Evolutionary conservation across 2,797 vertebrate species (phyloP).

Genomic region (Rhinatrema bivittatum): DNA sequence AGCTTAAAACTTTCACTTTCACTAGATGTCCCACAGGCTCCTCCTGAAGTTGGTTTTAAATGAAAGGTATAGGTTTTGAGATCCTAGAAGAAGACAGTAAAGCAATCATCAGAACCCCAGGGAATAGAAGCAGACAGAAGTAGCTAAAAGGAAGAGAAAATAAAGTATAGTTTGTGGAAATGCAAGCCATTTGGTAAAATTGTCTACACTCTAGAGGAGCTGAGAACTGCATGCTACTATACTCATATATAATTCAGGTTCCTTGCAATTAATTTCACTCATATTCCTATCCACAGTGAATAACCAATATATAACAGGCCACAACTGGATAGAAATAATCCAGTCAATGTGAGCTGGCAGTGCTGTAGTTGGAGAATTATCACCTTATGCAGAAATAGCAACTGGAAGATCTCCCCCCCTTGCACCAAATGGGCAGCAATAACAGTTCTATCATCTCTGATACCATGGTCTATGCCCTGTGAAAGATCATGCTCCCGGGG

Average conservation of each 20-base stretch:
- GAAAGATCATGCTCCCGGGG: no score
- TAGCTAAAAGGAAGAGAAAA: conserved; percentile 30
- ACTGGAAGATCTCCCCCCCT: no score
- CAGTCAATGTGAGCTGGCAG: no score
- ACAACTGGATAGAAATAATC: conserved; percentile 7
- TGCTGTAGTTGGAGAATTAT: no score
- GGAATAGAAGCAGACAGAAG: conserved; percentile 41
- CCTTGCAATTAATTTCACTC: conserved; percentile 12
- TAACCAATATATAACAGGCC: conserved; percentile 8
- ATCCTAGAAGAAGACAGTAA: conserved; percentile 42
- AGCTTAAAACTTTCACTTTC: conserved; percentile 24
- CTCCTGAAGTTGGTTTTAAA: conserved; percentile 28
- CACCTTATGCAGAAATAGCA: no score
- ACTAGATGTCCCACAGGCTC: conserved; percentile 22
- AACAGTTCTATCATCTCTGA: no score
- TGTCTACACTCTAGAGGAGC: no score
- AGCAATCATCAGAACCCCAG: conserved; percentile 26
- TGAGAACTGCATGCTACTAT: conserved; percentile 4
- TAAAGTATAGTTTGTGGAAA: conserved; percentile 25
- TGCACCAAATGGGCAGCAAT: no score
- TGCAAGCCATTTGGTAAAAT: conserved; percentile 12
- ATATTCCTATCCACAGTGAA: background rate
- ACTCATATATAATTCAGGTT: no score
- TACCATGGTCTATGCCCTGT: no score
- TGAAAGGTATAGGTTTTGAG: conserved; percentile 36